Evolutionary conservation across 2,797 vertebrate species (phyloP).

Genomic region (Triplophysa bombifrons): DNA sequence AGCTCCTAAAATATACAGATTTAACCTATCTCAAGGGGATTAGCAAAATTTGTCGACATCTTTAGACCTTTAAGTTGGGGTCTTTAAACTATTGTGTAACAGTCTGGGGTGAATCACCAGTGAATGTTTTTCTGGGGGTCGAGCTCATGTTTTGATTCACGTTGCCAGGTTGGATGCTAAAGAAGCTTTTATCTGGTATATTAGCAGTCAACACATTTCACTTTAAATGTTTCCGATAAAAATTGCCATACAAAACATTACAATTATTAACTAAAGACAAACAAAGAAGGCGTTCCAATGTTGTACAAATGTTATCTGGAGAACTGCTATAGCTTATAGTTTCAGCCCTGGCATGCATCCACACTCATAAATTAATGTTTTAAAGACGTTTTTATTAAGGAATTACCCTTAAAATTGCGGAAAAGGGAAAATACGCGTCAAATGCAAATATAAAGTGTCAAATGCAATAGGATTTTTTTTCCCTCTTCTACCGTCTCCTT

Average conservation of each 20-base stretch:
- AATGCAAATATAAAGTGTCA: conserved; percentile 16
- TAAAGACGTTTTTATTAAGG: conserved; percentile 4
- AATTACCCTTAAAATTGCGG: background rate
- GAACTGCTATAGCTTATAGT: conserved; percentile 22
- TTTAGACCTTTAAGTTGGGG: conserved; percentile 3
- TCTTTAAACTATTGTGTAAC: conserved; percentile 8
- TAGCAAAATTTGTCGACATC: conserved; percentile 13
- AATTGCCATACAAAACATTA: background rate
- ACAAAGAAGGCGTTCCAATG: background rate
- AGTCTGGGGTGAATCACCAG: background rate
- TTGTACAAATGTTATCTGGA: conserved; percentile 9
- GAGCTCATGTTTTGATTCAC: background rate
- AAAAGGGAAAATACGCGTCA: conserved; percentile 4
- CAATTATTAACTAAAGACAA: background rate
- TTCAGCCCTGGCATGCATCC: conserved; percentile 15
- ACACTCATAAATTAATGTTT: conserved; percentile 9
- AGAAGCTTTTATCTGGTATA: background rate
- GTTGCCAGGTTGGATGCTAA: background rate
- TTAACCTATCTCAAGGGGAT: conserved; percentile 59
- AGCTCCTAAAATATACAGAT: conserved; percentile 45
- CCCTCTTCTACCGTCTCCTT: conserved; percentile 20
- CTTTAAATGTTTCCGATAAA: background rate
- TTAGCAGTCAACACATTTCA: background rate
- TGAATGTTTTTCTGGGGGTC: background rate
- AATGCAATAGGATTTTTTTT: background rate